These are phyloP conservation scores for Oenanthe oenanthe DNA, from an alignment of 2,113 vertebrate genomes.

Conservation along the genomic window DNA sequence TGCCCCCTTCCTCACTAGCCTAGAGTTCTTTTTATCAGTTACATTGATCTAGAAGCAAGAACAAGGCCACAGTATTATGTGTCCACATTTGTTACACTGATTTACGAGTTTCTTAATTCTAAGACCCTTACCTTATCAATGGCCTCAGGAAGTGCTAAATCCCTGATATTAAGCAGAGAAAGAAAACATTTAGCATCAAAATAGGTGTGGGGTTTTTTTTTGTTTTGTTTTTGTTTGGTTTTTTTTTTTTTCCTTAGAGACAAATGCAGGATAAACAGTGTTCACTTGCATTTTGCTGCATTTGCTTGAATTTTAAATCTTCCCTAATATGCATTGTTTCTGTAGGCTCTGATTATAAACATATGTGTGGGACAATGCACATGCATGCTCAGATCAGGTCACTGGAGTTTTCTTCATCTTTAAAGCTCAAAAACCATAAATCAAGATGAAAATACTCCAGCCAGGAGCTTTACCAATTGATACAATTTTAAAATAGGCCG, in stretches of 20 bases:
- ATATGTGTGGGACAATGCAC: not conserved
- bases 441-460: constrained; percentile 79
- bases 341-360: constrained; percentile 54
- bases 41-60: constrained; percentile 60
- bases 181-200: not conserved
- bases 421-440: constrained; percentile 71
- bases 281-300: constrained; percentile 20
- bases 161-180: constrained; percentile 18
- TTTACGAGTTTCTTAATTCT: constrained; percentile 35
- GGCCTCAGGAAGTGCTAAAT: constrained; percentile 40
- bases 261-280: not conserved
- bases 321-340: not conserved
- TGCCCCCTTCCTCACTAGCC: constrained; percentile 13
- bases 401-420: constrained; percentile 67
- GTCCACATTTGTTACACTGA: constrained; percentile 21
- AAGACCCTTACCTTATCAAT: constrained; percentile 10
- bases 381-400: constrained; percentile 28
- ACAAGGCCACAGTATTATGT: constrained; percentile 48
- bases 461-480: constrained; percentile 78
- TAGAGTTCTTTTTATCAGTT: constrained; percentile 48
- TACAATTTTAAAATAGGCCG: constrained; percentile 81
- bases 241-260: not conserved
- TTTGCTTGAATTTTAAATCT: not conserved
- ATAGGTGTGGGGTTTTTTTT: not conserved
- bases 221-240: not conserved